Evolutionary conservation across 2,888 invertebrate species (phyloP), one percentile per base, ranked within the genome.

Genomic region (Archips xylosteana): DNA sequence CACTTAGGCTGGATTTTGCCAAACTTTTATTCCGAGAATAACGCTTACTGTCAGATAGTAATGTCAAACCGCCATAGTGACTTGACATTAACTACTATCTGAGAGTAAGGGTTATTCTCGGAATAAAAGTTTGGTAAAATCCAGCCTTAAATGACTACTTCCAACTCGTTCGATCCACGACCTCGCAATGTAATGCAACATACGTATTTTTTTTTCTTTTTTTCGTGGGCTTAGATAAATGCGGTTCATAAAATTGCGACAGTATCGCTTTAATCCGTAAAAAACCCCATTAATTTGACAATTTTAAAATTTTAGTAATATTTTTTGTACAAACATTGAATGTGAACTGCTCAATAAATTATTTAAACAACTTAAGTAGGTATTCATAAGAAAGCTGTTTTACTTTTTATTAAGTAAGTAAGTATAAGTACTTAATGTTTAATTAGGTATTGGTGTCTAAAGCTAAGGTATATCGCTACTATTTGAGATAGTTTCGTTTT

Each of bases 391-490:
- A 32, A 57, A 32, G 32, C 12, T 32, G 57, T 32, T 32, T 10
- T 12, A 32, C 10, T 57, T 57, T 32, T 32, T 57, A 57, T 9
- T 57, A 57, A 23, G 3, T 2, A 32, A n/a, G n/a, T n/a, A 23
- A 23, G 23, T 23, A 23, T 23, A 23, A 23, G n/a, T 23, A 23
- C 1, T 0, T 57, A 57, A 32, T 57, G 54, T 57, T 32, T 57
- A 32, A 57, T 9, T 57, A 57, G 32, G 57, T 57, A 32, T 57
- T 57, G 57, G 57, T 57, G 23, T 57, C 12, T 32, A 32, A 57
- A 57, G 57, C 12, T 57, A 57, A 57, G 57, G 51, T 54, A 57
- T 57, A 32, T 54, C 51, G 57, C 57, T 57, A 57, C 57, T 57
- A 57, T 57, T 23, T 54, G 4, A 32, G 32, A 57, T 57, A 57